phyloP scores from a whole-genome alignment of 2,113 vertebrate species.

The Corythornis vintsioides region DNA sequence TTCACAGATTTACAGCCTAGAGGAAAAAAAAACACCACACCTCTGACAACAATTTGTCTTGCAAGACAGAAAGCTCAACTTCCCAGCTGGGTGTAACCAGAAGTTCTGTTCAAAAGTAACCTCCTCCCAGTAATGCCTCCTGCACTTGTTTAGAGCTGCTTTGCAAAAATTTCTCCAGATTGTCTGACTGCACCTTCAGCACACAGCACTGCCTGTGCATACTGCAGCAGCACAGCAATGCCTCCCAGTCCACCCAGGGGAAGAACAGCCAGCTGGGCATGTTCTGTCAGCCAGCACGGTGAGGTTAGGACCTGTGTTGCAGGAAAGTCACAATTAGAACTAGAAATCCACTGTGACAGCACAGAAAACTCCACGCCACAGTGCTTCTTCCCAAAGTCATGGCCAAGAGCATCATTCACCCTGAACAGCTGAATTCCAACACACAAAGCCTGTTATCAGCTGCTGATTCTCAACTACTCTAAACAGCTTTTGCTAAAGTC shows the following conservation, averaged over 20 bases:
- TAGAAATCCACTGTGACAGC: fast-evolving
- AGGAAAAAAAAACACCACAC: background rate
- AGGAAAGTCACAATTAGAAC: background rate
- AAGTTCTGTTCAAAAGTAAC: background rate
- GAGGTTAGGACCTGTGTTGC: background rate
- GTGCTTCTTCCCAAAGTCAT: background rate
- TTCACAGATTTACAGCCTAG: background rate
- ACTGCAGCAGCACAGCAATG: background rate
- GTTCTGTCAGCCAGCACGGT: background rate
- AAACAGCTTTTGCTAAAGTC: background rate
- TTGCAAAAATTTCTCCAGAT: background rate
- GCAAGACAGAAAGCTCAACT: background rate
- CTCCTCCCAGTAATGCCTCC: background rate
- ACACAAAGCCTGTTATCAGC: background rate
- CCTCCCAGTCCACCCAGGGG: background rate
- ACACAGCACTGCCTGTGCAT: fast-evolving
- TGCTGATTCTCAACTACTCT: background rate
- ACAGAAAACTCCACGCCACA: background rate
- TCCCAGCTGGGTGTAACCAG: background rate
- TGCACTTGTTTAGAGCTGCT: background rate
- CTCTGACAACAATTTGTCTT: background rate
- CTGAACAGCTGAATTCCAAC: background rate
- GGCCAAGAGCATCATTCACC: background rate
- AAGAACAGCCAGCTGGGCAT: background rate
- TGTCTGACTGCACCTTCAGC: background rate